Conservation (phyloP, 2,888 invertebrate species). For the Stenoptilia bipunctidactyla region DNA sequence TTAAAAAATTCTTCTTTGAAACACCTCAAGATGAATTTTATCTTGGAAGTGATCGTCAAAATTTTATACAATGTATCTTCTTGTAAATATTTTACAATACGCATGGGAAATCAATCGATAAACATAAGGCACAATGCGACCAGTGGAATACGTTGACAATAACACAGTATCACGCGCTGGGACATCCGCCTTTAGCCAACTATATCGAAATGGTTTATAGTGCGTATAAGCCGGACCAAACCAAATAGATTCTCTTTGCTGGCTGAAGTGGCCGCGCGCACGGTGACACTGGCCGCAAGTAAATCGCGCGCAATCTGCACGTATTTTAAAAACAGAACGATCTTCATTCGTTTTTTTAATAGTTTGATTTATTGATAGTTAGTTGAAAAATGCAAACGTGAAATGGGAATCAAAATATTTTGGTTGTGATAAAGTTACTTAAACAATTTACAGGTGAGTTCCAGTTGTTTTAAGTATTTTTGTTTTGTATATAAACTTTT, state of each 20-base stretch:
- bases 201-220: slow-evolving; percentile 52
- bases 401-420: slow-evolving; percentile 25
- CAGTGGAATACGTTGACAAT: background rate
- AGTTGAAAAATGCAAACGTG: slow-evolving; percentile 16
- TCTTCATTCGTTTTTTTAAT: slow-evolving; percentile 3
- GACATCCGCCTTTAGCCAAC: slow-evolving; percentile 40
- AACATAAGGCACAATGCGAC: background rate
- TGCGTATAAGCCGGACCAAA: slow-evolving; percentile 35
- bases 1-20: too few relatives aligned
- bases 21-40: too few relatives aligned
- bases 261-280: slow-evolving; percentile 45
- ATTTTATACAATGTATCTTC: too few relatives aligned
- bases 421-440: slow-evolving; percentile 31
- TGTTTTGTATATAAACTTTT: too few relatives aligned
- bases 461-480: too few relatives aligned
- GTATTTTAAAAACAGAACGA: slow-evolving; percentile 21
- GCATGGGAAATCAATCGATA: background rate
- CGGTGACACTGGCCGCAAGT: slow-evolving; percentile 10
- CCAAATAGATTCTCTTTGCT: slow-evolving; percentile 50
- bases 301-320: slow-evolving; percentile 21
- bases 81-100: too few relatives aligned
- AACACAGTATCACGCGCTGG: background rate
- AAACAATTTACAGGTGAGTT: too few relatives aligned
- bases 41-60: too few relatives aligned
- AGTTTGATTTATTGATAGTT: too few relatives aligned